These are phyloP conservation scores for Polypedilum pembai DNA, from an alignment of 1,140 invertebrate species.

Conservation along the genomic window DNA sequence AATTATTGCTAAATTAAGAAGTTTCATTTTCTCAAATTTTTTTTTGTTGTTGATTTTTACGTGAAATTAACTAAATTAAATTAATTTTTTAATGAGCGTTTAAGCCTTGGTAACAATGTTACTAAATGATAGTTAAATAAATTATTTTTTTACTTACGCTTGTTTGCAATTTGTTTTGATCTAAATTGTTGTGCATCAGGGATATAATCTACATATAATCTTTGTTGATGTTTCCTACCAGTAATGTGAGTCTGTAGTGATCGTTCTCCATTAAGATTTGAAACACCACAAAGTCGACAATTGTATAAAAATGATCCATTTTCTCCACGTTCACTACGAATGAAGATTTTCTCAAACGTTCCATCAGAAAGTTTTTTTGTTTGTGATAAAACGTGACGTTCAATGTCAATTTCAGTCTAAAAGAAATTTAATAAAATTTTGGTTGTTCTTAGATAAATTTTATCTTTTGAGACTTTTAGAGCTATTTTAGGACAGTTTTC, in stretches of 20 bases:
- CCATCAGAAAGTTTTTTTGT: conserved; percentile 30
- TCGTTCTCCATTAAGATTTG: conserved; percentile 30
- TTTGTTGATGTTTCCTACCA: conserved; percentile 44
- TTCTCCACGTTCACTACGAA: neutral
- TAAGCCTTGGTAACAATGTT: no score
- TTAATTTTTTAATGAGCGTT: no score
- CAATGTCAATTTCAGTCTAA: conserved; percentile 30
- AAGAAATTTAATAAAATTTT: conserved; percentile 15
- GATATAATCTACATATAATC: conserved; percentile 33
- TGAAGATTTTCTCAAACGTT: conserved; percentile 23
- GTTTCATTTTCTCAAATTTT: no score
- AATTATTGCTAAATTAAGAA: no score
- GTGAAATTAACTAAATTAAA: no score
- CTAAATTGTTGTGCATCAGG: conserved; percentile 29
- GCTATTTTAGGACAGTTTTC: no score
- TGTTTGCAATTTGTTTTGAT: neutral
- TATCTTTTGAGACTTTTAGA: no score
- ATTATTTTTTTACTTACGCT: neutral
- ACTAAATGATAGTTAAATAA: no score
- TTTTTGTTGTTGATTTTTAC: no score
- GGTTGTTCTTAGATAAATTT: no score
- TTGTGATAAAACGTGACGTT: conserved; percentile 21
- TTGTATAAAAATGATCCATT: conserved; percentile 14
- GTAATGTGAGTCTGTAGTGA: conserved; percentile 40
- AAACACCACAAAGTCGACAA: conserved; percentile 30